Base-by-base conservation (phyloP, 2,113 vertebrate genomes). In the Sander lucioperca region DNA sequence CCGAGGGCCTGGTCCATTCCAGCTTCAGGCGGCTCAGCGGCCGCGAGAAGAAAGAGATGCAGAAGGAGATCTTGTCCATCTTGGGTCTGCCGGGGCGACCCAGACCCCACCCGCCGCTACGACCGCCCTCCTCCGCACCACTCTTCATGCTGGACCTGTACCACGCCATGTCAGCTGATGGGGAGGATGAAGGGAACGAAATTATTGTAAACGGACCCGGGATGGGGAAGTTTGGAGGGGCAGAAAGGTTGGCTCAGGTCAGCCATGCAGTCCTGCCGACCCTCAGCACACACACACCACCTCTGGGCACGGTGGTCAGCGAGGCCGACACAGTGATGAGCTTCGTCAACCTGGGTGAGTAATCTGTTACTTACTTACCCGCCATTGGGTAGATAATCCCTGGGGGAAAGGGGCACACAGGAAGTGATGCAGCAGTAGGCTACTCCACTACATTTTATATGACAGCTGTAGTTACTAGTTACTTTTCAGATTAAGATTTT, bases 61-160 rank as follows among this genome's bases (percentile, higher is more conserved):
- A 98, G 91, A 96, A 96, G 79, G 97, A 98, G 95, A 97, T 98
- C 91, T 91, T 98, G 82, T 96, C 96, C 68, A 96, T 98, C 77
- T 85, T 98, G 89, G 97, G 97, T 39, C 92, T 98, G 72, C 95
- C 97, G 0, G 95, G 95, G 0, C 89, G 96, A 9, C 96, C 96
- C 4, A 89, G 96, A 11, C 96, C 96, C 6, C 93, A 96, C 45
- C 92, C 86, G 21, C 96, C 95, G 0, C 91, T 94, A 5, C 90
- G 96, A 0, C 95, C 96, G 1, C 96, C 97, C 4, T 96, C 96
- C 23, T 97, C 97, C 0, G 97, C 97, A 0, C 97, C 97, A 0
- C 97, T 98, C 83, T 99, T 98, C 95, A 99, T 99, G 98, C 93
- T 98, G 89, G 97, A 98, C 82, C 95, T 99, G 14, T 98, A 98